Evolutionary conservation across 23 tunicate species (phyloP).

Genomic region (Corella eumyota): DNA sequence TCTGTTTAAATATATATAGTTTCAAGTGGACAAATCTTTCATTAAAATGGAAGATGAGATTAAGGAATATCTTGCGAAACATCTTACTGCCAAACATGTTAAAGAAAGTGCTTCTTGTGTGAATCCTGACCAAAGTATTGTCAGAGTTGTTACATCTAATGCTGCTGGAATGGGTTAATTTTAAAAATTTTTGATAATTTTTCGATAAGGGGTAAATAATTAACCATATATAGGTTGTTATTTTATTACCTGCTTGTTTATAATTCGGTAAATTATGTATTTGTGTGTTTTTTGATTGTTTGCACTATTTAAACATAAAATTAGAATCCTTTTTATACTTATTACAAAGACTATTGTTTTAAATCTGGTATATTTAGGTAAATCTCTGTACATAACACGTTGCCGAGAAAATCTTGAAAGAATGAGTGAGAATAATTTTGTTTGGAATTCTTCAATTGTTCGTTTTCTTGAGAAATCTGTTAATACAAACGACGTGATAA

Average conservation of each 20-base stretch:
- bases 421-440: not conserved
- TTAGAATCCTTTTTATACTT: too few relatives aligned
- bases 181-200: not conserved
- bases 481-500: constrained; percentile 28
- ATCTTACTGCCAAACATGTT: not conserved
- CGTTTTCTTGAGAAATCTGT: constrained; percentile 45
- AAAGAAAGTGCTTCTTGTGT: too few relatives aligned
- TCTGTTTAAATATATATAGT: not conserved
- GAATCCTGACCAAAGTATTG: constrained; percentile 9
- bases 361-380: constrained; percentile 33
- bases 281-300: not conserved
- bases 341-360: too few relatives aligned
- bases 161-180: constrained; percentile 64
- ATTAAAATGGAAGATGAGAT: not conserved
- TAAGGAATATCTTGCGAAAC: constrained; percentile 7
- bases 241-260: not conserved
- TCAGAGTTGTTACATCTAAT: constrained; percentile 44
- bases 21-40: constrained; percentile 6
- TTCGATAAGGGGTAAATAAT: not conserved
- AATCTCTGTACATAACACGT: constrained; percentile 31
- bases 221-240: not conserved
- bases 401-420: constrained; percentile 10
- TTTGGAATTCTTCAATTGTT: constrained; percentile 23
- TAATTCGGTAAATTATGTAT: not conserved
- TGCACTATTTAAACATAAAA: too few relatives aligned